A percentile compares a stretch with the other conserved stretches of the same genome.
Conservation (phyloP, 2,888 invertebrate genomes). For the Luffia ferchaultella region DNA sequence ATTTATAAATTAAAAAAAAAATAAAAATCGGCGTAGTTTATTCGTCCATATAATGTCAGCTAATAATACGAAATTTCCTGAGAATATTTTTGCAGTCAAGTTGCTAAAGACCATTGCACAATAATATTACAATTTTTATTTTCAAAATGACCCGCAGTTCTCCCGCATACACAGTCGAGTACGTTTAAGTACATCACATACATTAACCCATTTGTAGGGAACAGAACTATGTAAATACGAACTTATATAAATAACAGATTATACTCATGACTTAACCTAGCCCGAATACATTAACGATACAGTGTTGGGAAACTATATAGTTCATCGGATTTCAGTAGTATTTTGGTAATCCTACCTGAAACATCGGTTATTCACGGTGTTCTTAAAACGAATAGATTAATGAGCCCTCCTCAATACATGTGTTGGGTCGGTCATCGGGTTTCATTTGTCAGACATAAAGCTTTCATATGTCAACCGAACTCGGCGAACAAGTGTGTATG, state of each 20-base stretch:
- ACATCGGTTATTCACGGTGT: not conserved
- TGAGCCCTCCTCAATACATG: not conserved
- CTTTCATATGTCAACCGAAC: constrained; percentile 45
- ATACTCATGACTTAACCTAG: not conserved
- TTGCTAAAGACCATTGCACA: too few relatives aligned
- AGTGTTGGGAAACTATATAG: not conserved
- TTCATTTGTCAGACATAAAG: constrained; percentile 25
- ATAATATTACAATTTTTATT: too few relatives aligned
- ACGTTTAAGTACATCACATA: too few relatives aligned
- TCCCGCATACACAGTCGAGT: too few relatives aligned
- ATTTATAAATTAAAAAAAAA: too few relatives aligned
- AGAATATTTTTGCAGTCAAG: too few relatives aligned
- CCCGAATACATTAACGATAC: not conserved
- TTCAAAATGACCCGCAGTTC: too few relatives aligned
- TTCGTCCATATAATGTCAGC: too few relatives aligned
- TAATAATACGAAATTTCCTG: too few relatives aligned
- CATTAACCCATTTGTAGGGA: too few relatives aligned
- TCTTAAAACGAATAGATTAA: not conserved
- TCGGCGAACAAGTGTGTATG: constrained; percentile 53
- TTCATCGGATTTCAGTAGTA: not conserved
- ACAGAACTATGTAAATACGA: too few relatives aligned
- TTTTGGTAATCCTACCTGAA: not conserved
- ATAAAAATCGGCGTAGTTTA: too few relatives aligned
- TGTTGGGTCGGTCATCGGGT: not conserved
- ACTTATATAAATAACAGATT: not conserved